Evolutionary conservation across 2,888 invertebrate genomes (phyloP).

Genomic region (Oscheius myriophilus): DNA sequence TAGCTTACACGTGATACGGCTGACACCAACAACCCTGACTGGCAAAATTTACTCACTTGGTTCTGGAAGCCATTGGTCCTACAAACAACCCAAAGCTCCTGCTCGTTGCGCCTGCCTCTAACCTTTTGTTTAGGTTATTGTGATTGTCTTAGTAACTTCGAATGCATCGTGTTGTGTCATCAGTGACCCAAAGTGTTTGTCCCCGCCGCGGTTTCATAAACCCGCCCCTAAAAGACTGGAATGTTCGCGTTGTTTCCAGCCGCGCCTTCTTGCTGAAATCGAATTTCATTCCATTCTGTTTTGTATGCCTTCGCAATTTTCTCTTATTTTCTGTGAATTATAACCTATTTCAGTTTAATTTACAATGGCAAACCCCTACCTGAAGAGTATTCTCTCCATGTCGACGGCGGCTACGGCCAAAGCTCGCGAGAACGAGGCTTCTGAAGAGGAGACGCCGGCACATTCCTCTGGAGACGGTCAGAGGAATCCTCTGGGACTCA

Average conservation of each 20-base stretch:
- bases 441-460: neutral
- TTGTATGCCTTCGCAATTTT: neutral
- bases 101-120: too few relatives aligned
- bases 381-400: slow-evolving; percentile 7
- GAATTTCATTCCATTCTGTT: neutral
- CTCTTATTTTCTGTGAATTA: neutral
- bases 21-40: too few relatives aligned
- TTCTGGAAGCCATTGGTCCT: too few relatives aligned
- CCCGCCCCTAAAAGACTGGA: neutral
- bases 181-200: too few relatives aligned
- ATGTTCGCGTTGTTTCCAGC: neutral
- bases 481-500: neutral
- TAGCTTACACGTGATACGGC: too few relatives aligned
- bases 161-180: too few relatives aligned
- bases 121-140: too few relatives aligned
- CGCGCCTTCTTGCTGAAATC: neutral
- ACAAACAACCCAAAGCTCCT: too few relatives aligned
- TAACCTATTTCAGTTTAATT: neutral
- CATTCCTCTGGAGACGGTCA: too few relatives aligned
- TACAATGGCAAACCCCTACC: neutral
- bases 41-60: too few relatives aligned
- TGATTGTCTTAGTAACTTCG: too few relatives aligned
- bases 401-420: slow-evolving; percentile 8
- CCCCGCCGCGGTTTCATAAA: too few relatives aligned
- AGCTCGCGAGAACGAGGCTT: neutral